A percentile compares a stretch with the other conserved stretches of the same genome.
Evolutionary conservation across 2,113 vertebrate genomes (phyloP).

Genomic region (Lampris incognitus): DNA sequence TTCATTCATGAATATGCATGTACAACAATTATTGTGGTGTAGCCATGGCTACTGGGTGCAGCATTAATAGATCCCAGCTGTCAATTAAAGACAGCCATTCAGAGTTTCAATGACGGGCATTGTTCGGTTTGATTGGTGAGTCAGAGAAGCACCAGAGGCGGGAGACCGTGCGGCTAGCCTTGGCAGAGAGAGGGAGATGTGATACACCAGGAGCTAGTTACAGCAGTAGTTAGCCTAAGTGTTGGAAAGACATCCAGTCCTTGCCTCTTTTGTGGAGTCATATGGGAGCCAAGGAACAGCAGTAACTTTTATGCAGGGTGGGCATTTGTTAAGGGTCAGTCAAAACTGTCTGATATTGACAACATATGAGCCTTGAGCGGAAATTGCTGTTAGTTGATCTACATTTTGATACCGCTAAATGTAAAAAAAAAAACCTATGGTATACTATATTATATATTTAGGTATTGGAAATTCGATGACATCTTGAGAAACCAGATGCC

Average conservation of each 20-base stretch:
- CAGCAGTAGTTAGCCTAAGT: conserved; percentile 41
- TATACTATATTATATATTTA: no score
- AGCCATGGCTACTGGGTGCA: conserved; percentile 64
- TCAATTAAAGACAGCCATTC: conserved; percentile 65
- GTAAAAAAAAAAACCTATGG: not conserved
- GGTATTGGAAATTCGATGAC: no score
- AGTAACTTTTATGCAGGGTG: conserved; percentile 24
- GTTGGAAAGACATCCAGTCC: conserved; percentile 57
- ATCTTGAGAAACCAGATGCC: not conserved
- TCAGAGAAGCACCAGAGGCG: conserved; percentile 60
- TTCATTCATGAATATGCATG: conserved; percentile 64
- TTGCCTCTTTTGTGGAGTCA: conserved; percentile 43
- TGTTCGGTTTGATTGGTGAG: conserved; percentile 75
- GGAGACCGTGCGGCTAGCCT: conserved; percentile 53
- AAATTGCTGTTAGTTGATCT: no score
- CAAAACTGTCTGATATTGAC: not conserved
- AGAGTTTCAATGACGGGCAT: conserved; percentile 78
- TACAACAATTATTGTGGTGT: conserved; percentile 63
- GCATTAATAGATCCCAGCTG: conserved; percentile 76
- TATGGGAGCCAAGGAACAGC: conserved; percentile 40
- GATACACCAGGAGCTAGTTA: conserved; percentile 68
- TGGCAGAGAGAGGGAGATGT: conserved; percentile 72
- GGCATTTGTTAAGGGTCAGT: conserved; percentile 13
- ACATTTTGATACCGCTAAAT: not conserved
- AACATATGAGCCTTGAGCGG: not conserved